phyloP scores from a whole-genome alignment of 2,888 invertebrate species.

The Girardia tigrina region DNA sequence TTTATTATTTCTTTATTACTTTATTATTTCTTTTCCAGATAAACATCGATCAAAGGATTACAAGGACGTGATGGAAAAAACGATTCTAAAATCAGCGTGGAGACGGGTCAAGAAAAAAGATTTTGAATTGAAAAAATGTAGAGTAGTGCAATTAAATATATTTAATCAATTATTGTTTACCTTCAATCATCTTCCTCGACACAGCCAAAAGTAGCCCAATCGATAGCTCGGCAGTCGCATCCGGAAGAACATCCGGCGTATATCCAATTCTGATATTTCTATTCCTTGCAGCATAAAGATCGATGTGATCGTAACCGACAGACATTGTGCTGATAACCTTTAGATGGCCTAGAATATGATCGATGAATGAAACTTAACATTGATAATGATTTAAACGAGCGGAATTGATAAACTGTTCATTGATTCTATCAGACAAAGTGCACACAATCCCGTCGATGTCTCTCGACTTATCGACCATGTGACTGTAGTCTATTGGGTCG shows the following conservation, averaged over 20 bases:
- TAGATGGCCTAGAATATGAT: background rate
- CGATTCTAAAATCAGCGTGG: too few species aligned
- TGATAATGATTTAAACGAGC: too few species aligned
- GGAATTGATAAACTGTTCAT: background rate
- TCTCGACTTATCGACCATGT: background rate
- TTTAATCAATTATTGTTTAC: too few species aligned
- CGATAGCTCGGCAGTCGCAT: constrained; percentile 73
- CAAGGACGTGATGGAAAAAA: too few species aligned
- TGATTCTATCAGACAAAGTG: background rate
- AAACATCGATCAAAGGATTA: too few species aligned
- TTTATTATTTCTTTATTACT: too few species aligned
- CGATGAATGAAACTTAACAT: too few species aligned
- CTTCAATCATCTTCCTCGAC: constrained; percentile 68
- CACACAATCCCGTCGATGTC: background rate
- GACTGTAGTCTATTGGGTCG: background rate
- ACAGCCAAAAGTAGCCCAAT: constrained; percentile 69
- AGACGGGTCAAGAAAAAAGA: too few species aligned
- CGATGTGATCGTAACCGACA: constrained; percentile 76
- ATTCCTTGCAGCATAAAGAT: constrained; percentile 62
- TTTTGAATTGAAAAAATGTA: too few species aligned
- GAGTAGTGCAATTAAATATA: too few species aligned
- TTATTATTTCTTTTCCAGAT: too few species aligned
- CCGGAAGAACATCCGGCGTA: constrained; percentile 66
- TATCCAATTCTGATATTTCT: constrained; percentile 65
- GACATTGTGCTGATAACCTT: constrained; percentile 62